Base-by-base conservation (phyloP, 2,113 vertebrate genomes). In the Tragelaphus strepsiceros region DNA sequence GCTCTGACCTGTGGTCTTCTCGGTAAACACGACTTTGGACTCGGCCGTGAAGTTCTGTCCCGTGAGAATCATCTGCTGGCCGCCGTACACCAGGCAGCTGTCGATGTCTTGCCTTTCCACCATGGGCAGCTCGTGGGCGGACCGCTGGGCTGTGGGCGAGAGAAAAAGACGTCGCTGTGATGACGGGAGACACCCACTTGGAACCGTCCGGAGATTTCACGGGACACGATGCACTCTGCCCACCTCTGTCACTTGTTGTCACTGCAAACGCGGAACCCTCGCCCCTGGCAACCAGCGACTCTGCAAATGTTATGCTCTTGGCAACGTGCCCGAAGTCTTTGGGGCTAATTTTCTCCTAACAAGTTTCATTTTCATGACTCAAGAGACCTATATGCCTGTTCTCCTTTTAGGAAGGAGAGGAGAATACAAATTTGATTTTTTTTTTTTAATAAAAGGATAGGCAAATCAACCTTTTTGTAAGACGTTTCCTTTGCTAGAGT, bases 21-120 rank as follows among this genome's bases (percentile, higher is more conserved):
- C 99, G 54, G 99, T 99, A 71, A 99, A 99, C 83, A 99, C 98
- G 74, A 99, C 99, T 97, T 99, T 99, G 96, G 99, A 99, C 97
- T 99, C 99, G 1, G 99, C 99, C 49, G 99, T 99, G 98, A 99
- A 99, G 98, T 99, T 99, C 94, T 99, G 99, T 35, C 99, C 99
- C 0, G 99, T 99, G 93, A 99, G 99, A 97, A 99, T 99, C 99
- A 99, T 99, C 98, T 99, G 99, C 92, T 99, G 99, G 86, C 99
- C 99, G 30, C 99, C 99, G 61, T 99, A 99, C 13, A 99, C 99
- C 0, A 99, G 99, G 98, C 99, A 99, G 98, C 99, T 99, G 94
- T 99, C 99, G n/a, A 99, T 99, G 98, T 99, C 99, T 96, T 99
- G 99, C 97, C 99, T 99, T 93, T 99, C 99, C 97, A 99, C 99